Evolutionary conservation across 2,113 vertebrate species (phyloP).

Genomic region (Taxidea taxus): DNA sequence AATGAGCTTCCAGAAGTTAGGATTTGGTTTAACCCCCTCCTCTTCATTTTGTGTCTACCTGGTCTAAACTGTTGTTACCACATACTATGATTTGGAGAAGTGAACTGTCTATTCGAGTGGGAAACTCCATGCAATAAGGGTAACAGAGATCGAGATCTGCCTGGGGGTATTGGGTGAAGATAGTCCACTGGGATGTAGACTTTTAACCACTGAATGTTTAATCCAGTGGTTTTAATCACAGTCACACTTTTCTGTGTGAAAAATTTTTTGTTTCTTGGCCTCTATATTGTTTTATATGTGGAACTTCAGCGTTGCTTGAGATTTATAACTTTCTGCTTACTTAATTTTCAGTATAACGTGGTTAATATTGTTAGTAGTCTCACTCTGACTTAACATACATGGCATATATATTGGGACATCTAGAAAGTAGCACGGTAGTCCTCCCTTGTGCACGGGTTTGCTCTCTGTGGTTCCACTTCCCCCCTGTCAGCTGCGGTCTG

Average conservation of each 20-base stretch:
- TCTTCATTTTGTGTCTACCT: not conserved
- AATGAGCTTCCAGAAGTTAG: not conserved
- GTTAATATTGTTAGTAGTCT: not conserved
- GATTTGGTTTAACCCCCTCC: not conserved
- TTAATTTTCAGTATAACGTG: not conserved
- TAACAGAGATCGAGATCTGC: not conserved
- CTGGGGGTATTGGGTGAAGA: not conserved
- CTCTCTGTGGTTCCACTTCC: not conserved
- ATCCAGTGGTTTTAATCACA: not conserved
- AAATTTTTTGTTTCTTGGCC: slow-evolving; percentile 2
- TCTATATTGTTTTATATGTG: not conserved
- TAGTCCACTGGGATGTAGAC: not conserved
- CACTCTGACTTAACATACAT: not conserved
- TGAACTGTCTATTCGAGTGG: not conserved
- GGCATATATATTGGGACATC: not conserved
- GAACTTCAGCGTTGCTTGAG: not conserved
- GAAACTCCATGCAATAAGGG: not conserved
- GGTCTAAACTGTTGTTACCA: not conserved
- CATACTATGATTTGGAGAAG: not conserved
- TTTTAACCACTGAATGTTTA: not conserved
- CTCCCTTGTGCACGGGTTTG: not conserved
- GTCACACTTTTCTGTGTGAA: not conserved
- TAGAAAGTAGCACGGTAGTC: not conserved
- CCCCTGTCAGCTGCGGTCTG: not conserved
- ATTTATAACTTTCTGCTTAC: not conserved